Evolutionary conservation across 1,140 invertebrate genomes (phyloP).

Genomic region (Macrostomum lignano): DNA sequence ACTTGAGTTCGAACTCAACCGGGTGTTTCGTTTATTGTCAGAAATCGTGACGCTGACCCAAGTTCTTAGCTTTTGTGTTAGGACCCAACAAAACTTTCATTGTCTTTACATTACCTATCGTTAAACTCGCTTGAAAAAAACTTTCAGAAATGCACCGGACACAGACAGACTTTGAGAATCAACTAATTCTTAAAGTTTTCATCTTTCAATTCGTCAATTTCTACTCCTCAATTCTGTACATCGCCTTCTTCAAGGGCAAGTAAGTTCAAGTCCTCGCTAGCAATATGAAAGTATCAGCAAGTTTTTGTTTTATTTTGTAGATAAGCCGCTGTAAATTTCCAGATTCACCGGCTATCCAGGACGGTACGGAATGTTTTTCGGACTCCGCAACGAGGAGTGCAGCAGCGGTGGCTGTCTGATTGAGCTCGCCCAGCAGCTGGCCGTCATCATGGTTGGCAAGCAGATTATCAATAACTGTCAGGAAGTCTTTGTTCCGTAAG

Average conservation of each 20-base stretch:
- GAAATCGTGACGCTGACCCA: too few species aligned
- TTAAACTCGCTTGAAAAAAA: too few species aligned
- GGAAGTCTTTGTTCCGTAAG: constrained; percentile 33
- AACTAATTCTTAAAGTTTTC: constrained; percentile 79
- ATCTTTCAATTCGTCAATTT: constrained; percentile 90
- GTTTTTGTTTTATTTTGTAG: background rate
- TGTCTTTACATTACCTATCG: too few species aligned
- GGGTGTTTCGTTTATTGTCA: too few species aligned
- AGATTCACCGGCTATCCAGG: constrained; percentile 47
- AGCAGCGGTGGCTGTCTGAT: constrained; percentile 48
- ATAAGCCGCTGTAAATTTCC: constrained; percentile 8
- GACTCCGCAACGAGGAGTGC: constrained; percentile 42
- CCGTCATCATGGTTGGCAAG: constrained; percentile 56
- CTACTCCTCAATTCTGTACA: constrained; percentile 90
- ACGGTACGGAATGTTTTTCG: constrained; percentile 41
- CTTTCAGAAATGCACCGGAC: constrained; percentile 55
- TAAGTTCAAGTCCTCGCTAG: constrained; percentile 11
- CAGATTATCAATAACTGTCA: constrained; percentile 48
- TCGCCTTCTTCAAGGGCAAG: constrained; percentile 80
- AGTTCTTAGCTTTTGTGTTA: too few species aligned
- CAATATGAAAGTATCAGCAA: too few species aligned
- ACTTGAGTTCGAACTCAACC: too few species aligned
- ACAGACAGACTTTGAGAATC: constrained; percentile 88
- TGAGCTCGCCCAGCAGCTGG: constrained; percentile 49
- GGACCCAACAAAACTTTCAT: too few species aligned